phyloP scores from a whole-genome alignment of 2,797 vertebrate genomes.

The Anas acuta region DNA sequence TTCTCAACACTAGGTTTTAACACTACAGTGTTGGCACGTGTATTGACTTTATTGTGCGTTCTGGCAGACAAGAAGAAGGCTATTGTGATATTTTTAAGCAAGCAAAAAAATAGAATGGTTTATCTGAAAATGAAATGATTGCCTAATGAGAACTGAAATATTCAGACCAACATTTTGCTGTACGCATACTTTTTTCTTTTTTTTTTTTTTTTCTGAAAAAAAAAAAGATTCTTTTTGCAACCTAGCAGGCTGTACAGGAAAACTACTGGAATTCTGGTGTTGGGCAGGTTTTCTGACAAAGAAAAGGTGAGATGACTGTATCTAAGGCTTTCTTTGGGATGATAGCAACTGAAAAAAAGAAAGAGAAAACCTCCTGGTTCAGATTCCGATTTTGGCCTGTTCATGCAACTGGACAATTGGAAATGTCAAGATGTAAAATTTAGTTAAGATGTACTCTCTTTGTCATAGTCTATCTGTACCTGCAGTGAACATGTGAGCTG shows the following conservation, averaged over 20 bases:
- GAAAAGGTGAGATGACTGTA: background rate
- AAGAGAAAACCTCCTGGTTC: background rate
- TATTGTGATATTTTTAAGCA: background rate
- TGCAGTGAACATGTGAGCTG: background rate
- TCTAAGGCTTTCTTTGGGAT: background rate
- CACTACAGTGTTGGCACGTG: rapidly evolving
- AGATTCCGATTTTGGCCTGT: background rate
- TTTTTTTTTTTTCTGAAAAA: background rate
- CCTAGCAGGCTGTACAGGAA: background rate
- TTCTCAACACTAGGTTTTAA: background rate
- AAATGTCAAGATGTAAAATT: background rate
- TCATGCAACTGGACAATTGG: background rate
- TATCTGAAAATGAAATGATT: background rate
- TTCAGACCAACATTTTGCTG: background rate
- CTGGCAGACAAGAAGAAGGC: background rate
- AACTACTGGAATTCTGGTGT: background rate
- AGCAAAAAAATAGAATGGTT: background rate
- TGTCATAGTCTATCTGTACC: background rate
- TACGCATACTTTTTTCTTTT: background rate
- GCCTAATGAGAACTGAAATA: background rate
- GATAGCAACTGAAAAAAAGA: background rate
- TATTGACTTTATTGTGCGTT: background rate
- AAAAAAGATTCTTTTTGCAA: background rate
- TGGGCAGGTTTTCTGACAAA: background rate
- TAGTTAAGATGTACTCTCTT: background rate